Evolutionary conservation across 2,888 invertebrate species (phyloP).

Genomic region (Noctua janthe): DNA sequence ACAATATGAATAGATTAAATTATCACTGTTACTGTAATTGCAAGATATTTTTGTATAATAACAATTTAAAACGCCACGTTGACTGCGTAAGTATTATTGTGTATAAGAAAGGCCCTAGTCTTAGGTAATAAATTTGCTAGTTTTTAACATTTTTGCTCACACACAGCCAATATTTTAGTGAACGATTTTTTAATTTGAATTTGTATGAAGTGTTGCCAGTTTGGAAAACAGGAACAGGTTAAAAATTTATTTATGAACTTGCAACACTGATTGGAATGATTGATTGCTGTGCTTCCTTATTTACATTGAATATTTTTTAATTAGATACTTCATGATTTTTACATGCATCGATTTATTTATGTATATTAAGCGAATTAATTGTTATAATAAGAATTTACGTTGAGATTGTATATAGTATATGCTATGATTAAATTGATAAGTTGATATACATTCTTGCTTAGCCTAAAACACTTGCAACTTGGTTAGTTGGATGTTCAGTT

Average conservation of each 20-base stretch:
- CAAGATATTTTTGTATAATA: slow-evolving; percentile 80
- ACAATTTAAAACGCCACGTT: slow-evolving; percentile 61
- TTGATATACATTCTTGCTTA: slow-evolving; percentile 55
- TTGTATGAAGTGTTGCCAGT: slow-evolving; percentile 59
- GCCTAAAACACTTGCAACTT: slow-evolving; percentile 55
- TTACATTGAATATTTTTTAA: slow-evolving; percentile 64
- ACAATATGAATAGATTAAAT: slow-evolving; percentile 66
- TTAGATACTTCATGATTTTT: slow-evolving; percentile 60
- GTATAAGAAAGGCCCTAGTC: slow-evolving; percentile 85
- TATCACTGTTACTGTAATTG: slow-evolving; percentile 76
- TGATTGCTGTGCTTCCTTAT: slow-evolving; percentile 73
- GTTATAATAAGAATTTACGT: slow-evolving; percentile 66
- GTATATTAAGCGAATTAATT: slow-evolving; percentile 67
- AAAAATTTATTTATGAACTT: slow-evolving; percentile 51
- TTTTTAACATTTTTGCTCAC: slow-evolving; percentile 83
- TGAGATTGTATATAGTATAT: slow-evolving; percentile 70
- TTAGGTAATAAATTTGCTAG: slow-evolving; percentile 84
- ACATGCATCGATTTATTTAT: slow-evolving; percentile 71
- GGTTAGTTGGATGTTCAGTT: slow-evolving; percentile 46
- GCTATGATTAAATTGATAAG: slow-evolving; percentile 64
- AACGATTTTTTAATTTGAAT: slow-evolving; percentile 58
- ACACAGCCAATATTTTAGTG: slow-evolving; percentile 76
- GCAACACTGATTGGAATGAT: slow-evolving; percentile 65
- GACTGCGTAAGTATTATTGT: slow-evolving; percentile 80
- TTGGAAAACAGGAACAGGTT: slow-evolving; percentile 36